Base-by-base conservation (phyloP, 2,113 vertebrate species). In the Talpa occidentalis region DNA sequence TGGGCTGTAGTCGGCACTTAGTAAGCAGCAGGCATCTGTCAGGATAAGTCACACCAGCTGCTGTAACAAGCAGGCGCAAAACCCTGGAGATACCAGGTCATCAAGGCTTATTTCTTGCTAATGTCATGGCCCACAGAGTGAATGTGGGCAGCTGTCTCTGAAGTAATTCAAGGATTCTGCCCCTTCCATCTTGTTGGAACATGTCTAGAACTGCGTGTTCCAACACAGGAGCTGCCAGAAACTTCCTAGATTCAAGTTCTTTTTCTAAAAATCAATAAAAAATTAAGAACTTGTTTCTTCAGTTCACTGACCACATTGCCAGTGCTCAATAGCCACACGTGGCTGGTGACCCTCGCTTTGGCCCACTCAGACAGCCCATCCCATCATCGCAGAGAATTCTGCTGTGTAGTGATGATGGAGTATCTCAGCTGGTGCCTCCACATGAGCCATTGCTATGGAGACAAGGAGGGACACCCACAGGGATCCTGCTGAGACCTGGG, bases 1-100 rank as follows among this genome's bases (percentile, higher is more conserved):
- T 30, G 0, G 0, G 1, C 37, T 0, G 19, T 3, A 1, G 62
- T 0, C 6, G 16, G 5, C 10, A 12, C 42, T 9, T 32, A 26
- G 1, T 11, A 5, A 70, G 12, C 17, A 32, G 9, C 35, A 19
- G 73, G 28, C 2, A 22, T 16, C 28, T 10, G 7, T 47, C 40
- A 16, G 54, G 67, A 12, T 16, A 7, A 24, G 22, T 54, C 35
- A 56, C 6, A 9, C 35, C 6, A 9, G 17, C 59, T 12, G 77
- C 76, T 40, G 54, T 17, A 3, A 44, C 59, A 1, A 0, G 54
- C 54, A 56, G 54, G 12, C 44, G 28, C 24, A 7, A 16, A 35
- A 32, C 24, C 14, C 30, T 42, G 26, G 74, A 2, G 26, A 21
- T 35, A 21, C 21, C 10, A 3, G 5, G 9, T 6, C 2, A 7